A percentile compares a stretch with the other conserved stretches of the same genome.
Conservation (phyloP, 2,113 vertebrate species). For the Hucho hucho region DNA sequence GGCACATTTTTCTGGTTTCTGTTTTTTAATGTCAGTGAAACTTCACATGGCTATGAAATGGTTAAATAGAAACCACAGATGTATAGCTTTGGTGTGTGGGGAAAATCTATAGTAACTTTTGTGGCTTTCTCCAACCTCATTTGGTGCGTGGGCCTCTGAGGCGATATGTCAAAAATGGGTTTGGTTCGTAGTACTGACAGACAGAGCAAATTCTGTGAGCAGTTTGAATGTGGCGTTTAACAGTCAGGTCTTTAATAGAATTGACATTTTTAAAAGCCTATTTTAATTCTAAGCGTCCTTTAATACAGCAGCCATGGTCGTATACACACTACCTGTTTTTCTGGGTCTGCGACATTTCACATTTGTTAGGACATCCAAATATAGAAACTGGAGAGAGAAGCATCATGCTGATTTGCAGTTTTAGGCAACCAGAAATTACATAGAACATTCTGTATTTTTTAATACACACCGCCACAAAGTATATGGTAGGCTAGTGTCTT, state of each 20-base stretch:
- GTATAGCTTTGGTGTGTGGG: slow-evolving; percentile 46
- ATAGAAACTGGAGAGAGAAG: slow-evolving; percentile 63
- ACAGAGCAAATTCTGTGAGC: not conserved
- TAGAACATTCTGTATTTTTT: slow-evolving; percentile 72
- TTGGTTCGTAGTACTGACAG: slow-evolving; percentile 13
- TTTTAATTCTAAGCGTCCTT: not conserved
- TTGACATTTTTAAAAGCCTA: not conserved
- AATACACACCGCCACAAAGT: slow-evolving; percentile 76
- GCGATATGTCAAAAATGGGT: slow-evolving; percentile 26
- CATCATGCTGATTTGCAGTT: slow-evolving; percentile 74
- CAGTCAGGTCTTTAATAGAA: not conserved
- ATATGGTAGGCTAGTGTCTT: slow-evolving; percentile 68
- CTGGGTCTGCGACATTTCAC: slow-evolving; percentile 56
- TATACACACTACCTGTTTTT: slow-evolving; percentile 64
- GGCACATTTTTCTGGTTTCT: slow-evolving; percentile 21
- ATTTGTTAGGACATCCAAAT: slow-evolving; percentile 66
- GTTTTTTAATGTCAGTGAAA: not conserved
- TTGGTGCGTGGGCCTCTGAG: slow-evolving; percentile 26
- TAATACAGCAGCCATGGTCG: not conserved
- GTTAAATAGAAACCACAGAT: slow-evolving; percentile 33
- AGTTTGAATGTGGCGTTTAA: not conserved
- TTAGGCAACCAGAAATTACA: slow-evolving; percentile 75
- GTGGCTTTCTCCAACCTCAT: slow-evolving; percentile 41
- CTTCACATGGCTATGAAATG: slow-evolving; percentile 20
- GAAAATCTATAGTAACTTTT: slow-evolving; percentile 43